Base-by-base conservation (phyloP, 2,888 invertebrate species). In the Plebejus melissa region DNA sequence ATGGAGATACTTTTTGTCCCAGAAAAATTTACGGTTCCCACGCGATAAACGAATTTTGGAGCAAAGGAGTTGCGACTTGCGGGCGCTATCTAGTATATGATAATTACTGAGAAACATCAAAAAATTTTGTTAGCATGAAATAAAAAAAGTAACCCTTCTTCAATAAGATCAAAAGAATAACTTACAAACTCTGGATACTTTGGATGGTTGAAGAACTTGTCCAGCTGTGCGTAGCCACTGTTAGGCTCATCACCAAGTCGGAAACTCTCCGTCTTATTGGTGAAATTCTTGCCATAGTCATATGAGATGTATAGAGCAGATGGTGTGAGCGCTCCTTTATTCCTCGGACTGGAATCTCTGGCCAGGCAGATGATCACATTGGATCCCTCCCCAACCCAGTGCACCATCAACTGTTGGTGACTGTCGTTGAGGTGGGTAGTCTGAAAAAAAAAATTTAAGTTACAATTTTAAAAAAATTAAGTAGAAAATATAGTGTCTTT, bases 341-440 rank as follows among this genome's bases (percentile, higher is more conserved):
- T 89, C 72, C 91, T 84, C 11, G 95, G 94, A 75, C 94, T 92
- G 16, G 96, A 96, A 86, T 97, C 97, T 81, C 96, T 94, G 2
- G 98, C 97, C 79, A 98, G 90, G 83, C 98, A 98, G 79, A 98
- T 96, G 82, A 98, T 97, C 46, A 98, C 97, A 88, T 97, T 96
- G 78, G 97, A 97, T 32, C 96, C 96, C 87, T 97, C 96, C 41
- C 98, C 98, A 13, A 98, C 97, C 98, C 98, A 98, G 88, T 98
- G 97, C 11, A 98, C 97, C 95, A 98, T 96, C 82, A 98, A 89
- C 86, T 98, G 97, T 83, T 97, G 97, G 86, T 98, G 98, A 79
- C 96, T 96, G 89, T 98, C 98, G 89, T 98, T 97, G 36, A 98
- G 93, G 77, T 95, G 93, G 79, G 95, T 96, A 75, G 96, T 95